Percentiles rank a stretch among this genome's conserved stretches.
Conservation (phyloP, 2,113 vertebrate genomes). For the Odontesthes bonariensis region DNA sequence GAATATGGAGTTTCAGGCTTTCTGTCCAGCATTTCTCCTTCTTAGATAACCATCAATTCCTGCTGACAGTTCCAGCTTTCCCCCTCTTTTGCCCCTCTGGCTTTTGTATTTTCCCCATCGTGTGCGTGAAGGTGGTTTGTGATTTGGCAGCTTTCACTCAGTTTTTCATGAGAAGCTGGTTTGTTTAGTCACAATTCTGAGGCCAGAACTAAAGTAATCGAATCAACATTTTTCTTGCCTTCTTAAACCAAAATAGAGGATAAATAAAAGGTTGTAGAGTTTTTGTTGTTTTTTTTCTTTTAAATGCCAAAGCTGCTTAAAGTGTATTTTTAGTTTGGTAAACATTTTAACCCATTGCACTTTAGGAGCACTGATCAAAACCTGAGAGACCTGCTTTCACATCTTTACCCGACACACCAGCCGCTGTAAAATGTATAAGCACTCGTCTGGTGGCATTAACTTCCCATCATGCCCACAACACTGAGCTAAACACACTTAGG, state of each 20-base stretch:
- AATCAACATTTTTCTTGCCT: constrained; percentile 9
- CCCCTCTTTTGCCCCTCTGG: constrained; percentile 3
- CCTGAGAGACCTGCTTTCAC: constrained; percentile 10
- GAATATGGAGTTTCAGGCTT: constrained; percentile 31
- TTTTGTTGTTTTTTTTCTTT: background rate
- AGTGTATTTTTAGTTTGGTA: background rate
- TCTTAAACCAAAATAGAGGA: background rate
- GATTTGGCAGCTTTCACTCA: constrained; percentile 16
- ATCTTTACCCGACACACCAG: constrained; percentile 18
- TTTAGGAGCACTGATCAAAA: constrained; percentile 4
- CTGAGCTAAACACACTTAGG: constrained; percentile 9
- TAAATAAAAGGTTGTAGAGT: background rate
- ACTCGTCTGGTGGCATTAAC: constrained; percentile 25
- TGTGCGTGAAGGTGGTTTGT: constrained; percentile 6
- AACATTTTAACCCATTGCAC: background rate
- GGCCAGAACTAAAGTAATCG: constrained; percentile 16
- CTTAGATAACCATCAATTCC: constrained; percentile 26
- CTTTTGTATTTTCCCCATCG: constrained; percentile 16
- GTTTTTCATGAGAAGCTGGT: constrained; percentile 17
- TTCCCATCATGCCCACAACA: constrained; percentile 22
- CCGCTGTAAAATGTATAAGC: constrained; percentile 13
- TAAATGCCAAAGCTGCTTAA: background rate
- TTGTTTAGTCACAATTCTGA: constrained; percentile 8
- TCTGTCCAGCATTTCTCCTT: constrained; percentile 29
- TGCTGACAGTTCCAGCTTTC: constrained; percentile 1